Base-by-base conservation (phyloP, 2,113 vertebrate genomes). In the Heliornis fulica region DNA sequence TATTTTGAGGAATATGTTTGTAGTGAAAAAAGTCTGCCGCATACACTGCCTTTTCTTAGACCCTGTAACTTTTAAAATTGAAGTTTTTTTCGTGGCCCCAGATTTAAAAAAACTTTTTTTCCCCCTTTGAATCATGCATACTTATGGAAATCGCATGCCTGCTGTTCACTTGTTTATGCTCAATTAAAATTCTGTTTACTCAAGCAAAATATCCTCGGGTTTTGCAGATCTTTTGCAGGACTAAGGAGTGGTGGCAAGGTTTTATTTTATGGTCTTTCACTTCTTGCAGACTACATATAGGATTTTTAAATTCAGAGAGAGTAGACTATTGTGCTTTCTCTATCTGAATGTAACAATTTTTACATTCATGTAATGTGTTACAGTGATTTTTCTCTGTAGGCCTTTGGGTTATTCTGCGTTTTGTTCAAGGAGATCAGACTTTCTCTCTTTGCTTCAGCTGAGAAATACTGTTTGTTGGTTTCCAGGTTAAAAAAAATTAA, bases 171-270 rank as follows among this genome's bases (percentile, higher is more conserved):
- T 95, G 75, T 68, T 90, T 88, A 59, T 86, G 64, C 28, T 71
- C 48, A 56, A 16, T 92, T 91, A 91, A 87, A 72, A 92, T 94
- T 95, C 76, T 92, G 21, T 94, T 92, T 83, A 53, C 23, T 80
- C 29, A 80, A 81, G 76, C 48, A 77, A 90, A 90, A 88, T 81
- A 86, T 10, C 76, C 51, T 80, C 51, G 40, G 46, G 36, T 90
- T 95, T 90, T 76, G 28, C 65, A 84, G 64, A 68, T 54, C 56
- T 28, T 74, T 86, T 92, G 36, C 64, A 83, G 40, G 56, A 48
- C 41, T 61, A 38, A 72, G 51, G 41, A 45, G 66, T 50, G 25
- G 10, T 72, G 60, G 60, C 28, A 68, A 87, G 64, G 20, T 83
- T 94, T 90, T 86, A 34, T 90, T 90, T 91, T 81, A 34, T 32